Evolutionary conservation across 2,888 invertebrate species (phyloP), one percentile per base, ranked within the genome.

Genomic region (Agapetus fuscipes): DNA sequence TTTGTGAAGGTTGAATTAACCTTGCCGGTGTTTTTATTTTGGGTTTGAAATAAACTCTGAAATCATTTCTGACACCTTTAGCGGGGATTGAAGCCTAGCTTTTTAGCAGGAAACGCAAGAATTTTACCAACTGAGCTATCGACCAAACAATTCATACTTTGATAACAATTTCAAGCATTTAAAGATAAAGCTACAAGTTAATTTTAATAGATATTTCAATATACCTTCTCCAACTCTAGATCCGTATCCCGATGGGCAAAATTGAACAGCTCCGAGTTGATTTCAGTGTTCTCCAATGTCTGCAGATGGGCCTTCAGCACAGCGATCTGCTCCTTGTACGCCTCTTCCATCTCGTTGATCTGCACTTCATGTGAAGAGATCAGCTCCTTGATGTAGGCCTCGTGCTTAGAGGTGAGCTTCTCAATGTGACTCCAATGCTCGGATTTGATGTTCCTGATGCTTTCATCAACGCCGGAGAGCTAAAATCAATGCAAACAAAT

Each of bases 241-340:
- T 70, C 70, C 7, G 69, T 67, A 43, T 70, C 70, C 3, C 42
- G 26, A 15, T 45, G 37, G 17, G 38, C 45, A 26, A 37, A 46
- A 34, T 32, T 34, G 13, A 38, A 30, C 16, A 44, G 26, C 50
- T 74, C 75, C 49, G 72, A 74, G 56, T 75, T 74, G 9, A 71
- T 52, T 44, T 70, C 64, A 0, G 64, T 59, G 53, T 62, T 64
- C 44, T 66, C 64, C 1, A 62, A 50, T 0, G 63, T 66, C 39
- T 70, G 69, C 16, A 72, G 61, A 53, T 72, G 68, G 1, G 66
- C 63, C 50, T 76, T 77, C 10, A 78, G 55, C 17, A 64, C 62
- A 0, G 60, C 61, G 36, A 80, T 70, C 47, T 62, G 63, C 3
- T 64, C 60, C 6, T 65, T 60, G 57, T 72, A 56, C 26, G 60